These are phyloP conservation scores for Pangasius sanitwongsei DNA, from an alignment of 2,797 vertebrate species.

Conservation along the genomic window DNA sequence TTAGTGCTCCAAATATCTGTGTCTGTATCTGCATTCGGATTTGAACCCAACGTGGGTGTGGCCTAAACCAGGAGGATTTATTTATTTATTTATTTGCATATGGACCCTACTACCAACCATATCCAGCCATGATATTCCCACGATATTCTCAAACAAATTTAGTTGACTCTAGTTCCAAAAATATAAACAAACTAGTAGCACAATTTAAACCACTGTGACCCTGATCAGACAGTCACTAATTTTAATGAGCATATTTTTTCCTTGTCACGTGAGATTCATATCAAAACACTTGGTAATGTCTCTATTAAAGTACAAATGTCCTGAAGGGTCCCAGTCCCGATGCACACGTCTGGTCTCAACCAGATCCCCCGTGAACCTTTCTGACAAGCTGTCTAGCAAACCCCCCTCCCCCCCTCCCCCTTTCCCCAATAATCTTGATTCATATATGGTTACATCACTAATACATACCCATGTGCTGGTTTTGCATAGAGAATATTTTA, in stretches of 20 bases:
- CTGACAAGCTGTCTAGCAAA: constrained; percentile 15
- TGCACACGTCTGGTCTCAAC: background rate
- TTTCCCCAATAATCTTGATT: too few relatives aligned
- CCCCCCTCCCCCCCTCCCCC: background rate
- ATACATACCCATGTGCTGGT: background rate
- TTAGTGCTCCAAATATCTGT: background rate
- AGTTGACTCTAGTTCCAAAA: background rate
- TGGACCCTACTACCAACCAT: too few relatives aligned
- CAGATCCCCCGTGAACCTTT: background rate
- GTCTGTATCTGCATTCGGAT: background rate
- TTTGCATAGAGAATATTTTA: background rate
- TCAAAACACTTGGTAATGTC: background rate
- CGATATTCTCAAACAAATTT: too few relatives aligned
- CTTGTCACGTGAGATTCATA: background rate
- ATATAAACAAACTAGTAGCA: background rate
- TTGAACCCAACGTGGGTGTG: too few relatives aligned
- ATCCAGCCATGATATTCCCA: too few relatives aligned
- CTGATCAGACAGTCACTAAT: background rate
- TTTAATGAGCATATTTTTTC: background rate
- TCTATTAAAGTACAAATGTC: background rate
- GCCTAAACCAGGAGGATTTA: background rate
- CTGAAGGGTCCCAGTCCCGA: background rate
- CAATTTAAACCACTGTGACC: background rate
- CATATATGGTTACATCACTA: background rate
- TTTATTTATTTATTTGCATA: background rate